Evolutionary conservation across 1,140 invertebrate species (phyloP).

Genomic region (Mercenaria mercenaria): DNA sequence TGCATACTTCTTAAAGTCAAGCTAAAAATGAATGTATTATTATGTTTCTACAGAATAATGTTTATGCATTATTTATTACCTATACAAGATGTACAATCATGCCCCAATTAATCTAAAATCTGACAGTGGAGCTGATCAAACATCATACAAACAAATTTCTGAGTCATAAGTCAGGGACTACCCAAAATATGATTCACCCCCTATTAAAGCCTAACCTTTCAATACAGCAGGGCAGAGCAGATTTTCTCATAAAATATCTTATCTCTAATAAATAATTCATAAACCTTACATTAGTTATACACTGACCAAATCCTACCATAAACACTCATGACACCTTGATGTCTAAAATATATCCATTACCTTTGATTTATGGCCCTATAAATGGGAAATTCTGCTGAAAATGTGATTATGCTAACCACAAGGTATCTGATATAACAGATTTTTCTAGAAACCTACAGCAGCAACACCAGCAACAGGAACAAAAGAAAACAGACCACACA

Average conservation of each 20-base stretch:
- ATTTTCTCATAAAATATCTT: background rate
- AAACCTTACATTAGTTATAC: background rate
- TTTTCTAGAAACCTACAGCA: constrained; percentile 11
- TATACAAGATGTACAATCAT: too few species aligned
- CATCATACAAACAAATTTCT: background rate
- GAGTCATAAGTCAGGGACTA: background rate
- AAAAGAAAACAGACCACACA: constrained; percentile 9
- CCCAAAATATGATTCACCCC: background rate
- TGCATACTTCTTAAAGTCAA: too few species aligned
- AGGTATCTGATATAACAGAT: constrained; percentile 36
- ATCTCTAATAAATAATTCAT: constrained; percentile 3
- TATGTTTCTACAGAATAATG: too few species aligned
- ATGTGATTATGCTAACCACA: constrained; percentile 40
- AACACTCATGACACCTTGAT: constrained; percentile 20
- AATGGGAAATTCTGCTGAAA: background rate
- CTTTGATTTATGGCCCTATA: constrained; percentile 27
- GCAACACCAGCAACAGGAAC: background rate
- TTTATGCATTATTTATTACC: too few species aligned
- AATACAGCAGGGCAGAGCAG: too few species aligned
- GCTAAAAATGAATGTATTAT: too few species aligned
- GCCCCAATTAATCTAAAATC: too few species aligned
- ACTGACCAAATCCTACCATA: constrained; percentile 10
- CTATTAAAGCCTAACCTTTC: background rate
- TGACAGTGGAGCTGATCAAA: background rate
- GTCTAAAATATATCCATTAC: constrained; percentile 46